Base-by-base conservation (phyloP, 2,888 invertebrate species). In the Pristionchus entomophagus region DNA sequence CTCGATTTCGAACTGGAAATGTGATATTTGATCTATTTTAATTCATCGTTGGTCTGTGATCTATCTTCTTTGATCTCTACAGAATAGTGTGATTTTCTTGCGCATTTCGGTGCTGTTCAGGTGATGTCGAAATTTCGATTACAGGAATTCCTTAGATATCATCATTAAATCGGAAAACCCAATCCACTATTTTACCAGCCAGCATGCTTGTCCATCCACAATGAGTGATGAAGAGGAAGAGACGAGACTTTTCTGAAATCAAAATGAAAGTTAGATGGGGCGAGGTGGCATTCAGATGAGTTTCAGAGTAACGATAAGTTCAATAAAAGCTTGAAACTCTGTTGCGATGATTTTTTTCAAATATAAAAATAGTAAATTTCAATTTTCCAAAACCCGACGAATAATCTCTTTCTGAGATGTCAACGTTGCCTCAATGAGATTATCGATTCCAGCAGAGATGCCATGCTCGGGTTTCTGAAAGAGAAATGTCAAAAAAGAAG, bases 171-270 rank as follows among this genome's bases (percentile, higher is more conserved):
- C 6, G 26, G 26, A 59, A 5, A 29, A 10, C 22, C n/a, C n/a
- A n/a, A n/a, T n/a, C n/a, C n/a, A 26, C 8, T 29, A 35, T 17
- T 17, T 87, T 87, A 35, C 89, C 89, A 59, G 88, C 87, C 86
- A 87, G 83, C 17, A 88, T 88, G 17, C 83, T 83, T 62, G 87
- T 88, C 35, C 88, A 86, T 29, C 89, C 88, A 62, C 89, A 88
- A 59, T 89, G 89, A n/a, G 89, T 89, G 26, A 89, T 38, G 53
- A 89, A 89, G 0, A 88, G 83, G 32, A 85, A 86, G n/a, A 89
- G 82, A n/a, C 89, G 82, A 5, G 84, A 49, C 82, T 89, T 88
- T 32, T 86, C 89, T 85, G 73, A 14, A 65, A 65, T 35, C 3
- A 12, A 29, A 59, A 5, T 26, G 26, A 45, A 45, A 45, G n/a